phyloP scores from a whole-genome alignment of 2,113 vertebrate genomes.

The Sardina pilchardus region DNA sequence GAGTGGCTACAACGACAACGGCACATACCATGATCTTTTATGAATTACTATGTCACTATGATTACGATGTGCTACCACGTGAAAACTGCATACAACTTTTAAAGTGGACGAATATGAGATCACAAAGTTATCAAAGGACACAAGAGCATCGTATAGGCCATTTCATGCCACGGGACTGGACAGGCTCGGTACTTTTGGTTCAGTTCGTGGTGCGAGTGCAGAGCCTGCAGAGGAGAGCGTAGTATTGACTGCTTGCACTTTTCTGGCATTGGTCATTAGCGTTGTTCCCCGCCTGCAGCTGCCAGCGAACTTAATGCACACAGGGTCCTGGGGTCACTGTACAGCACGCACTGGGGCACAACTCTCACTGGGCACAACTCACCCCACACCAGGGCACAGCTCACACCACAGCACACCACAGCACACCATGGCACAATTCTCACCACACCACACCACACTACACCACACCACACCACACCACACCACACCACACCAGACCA shows the following conservation, averaged over 20 bases:
- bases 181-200: background rate
- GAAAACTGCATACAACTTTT: too few relatives aligned
- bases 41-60: background rate
- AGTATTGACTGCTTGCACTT: constrained; percentile 41
- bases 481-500: too few relatives aligned
- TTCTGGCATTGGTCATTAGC: constrained; percentile 39
- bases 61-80: too few relatives aligned
- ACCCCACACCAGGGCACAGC: background rate
- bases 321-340: background rate
- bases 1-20: background rate
- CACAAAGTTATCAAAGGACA: background rate
- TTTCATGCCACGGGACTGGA: background rate
- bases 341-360: constrained; percentile 19
- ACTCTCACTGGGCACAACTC: too few relatives aligned
- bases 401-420: background rate
- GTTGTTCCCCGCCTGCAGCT: constrained; percentile 35
- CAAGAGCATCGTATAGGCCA: background rate
- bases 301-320: constrained; percentile 35
- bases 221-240: constrained; percentile 12
- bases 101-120: too few relatives aligned
- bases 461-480: too few relatives aligned
- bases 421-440: too few relatives aligned
- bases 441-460: too few relatives aligned
- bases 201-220: background rate
- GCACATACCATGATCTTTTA: too few relatives aligned